These are phyloP conservation scores for Apotomis capreana DNA, from an alignment of 2,888 invertebrate genomes.

Conservation along the genomic window DNA sequence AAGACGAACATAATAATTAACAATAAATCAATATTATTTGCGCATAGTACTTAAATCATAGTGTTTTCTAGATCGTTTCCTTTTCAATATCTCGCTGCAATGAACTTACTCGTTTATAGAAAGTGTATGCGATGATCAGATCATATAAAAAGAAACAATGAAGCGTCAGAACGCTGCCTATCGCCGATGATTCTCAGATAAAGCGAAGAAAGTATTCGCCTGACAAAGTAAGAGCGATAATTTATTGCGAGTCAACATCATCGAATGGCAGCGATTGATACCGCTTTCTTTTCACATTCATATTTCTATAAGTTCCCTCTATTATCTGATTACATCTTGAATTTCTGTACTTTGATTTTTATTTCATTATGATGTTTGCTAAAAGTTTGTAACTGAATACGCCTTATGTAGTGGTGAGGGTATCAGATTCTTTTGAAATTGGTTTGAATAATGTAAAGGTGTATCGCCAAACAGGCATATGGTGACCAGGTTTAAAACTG, in stretches of 20 bases:
- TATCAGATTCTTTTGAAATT: conserved; percentile 9
- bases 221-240: conserved; percentile 58
- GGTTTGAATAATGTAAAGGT: conserved; percentile 31
- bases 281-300: conserved; percentile 59
- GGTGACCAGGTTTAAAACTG: conserved; percentile 70
- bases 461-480: conserved; percentile 44
- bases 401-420: neutral
- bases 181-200: conserved; percentile 39
- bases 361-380: neutral
- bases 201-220: conserved; percentile 59
- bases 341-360: neutral
- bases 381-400: neutral
- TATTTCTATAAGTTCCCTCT: conserved; percentile 46
- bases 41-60: neutral
- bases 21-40: too few species aligned
- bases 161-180: conserved; percentile 49
- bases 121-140: conserved; percentile 54
- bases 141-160: conserved; percentile 58
- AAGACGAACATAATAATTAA: too few species aligned
- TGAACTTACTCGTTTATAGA: conserved; percentile 49
- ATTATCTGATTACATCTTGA: conserved; percentile 9
- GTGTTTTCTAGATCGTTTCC: neutral
- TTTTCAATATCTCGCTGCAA: neutral
- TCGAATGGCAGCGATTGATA: conserved; percentile 53
- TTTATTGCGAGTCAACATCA: conserved; percentile 51